These are phyloP conservation scores for Epistrophella euchroma DNA, from an alignment of 2,888 invertebrate genomes.

Conservation along the genomic window DNA sequence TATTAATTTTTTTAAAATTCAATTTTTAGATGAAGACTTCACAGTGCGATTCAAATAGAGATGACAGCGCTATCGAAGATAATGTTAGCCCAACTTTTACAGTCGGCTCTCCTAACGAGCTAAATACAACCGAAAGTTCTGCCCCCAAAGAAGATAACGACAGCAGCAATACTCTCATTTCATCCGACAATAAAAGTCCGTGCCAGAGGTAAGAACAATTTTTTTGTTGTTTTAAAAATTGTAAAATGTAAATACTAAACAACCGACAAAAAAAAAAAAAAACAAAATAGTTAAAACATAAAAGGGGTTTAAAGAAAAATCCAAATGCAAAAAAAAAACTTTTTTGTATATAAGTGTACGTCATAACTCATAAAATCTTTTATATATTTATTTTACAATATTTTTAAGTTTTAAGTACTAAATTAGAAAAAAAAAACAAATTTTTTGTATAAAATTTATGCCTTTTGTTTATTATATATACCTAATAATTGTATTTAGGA, in stretches of 20 bases:
- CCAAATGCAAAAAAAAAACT: conserved; percentile 46
- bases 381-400: conserved; percentile 21
- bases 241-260: conserved; percentile 62
- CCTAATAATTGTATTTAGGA: conserved; percentile 62
- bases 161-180: conserved; percentile 88
- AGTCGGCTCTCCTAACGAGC: conserved; percentile 72
- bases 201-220: conserved; percentile 86
- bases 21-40: conserved; percentile 69
- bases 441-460: conserved; percentile 53
- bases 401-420: conserved; percentile 14
- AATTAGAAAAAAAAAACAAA: neutral
- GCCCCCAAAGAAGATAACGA: conserved; percentile 89
- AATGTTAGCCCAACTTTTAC: conserved; percentile 75
- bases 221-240: conserved; percentile 29
- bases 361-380: conserved; percentile 36
- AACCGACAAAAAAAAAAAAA: conserved; percentile 18
- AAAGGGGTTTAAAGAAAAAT: conserved; percentile 52
- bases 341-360: conserved; percentile 36
- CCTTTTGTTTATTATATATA: conserved; percentile 26
- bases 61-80: conserved; percentile 72
- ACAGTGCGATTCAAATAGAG: conserved; percentile 64
- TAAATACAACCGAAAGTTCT: conserved; percentile 76
- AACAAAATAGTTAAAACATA: neutral
- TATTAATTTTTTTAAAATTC: neutral
- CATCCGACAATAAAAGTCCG: conserved; percentile 89